Base-by-base conservation (phyloP, 2,888 invertebrate genomes). In the Azorinus chamasolen region DNA sequence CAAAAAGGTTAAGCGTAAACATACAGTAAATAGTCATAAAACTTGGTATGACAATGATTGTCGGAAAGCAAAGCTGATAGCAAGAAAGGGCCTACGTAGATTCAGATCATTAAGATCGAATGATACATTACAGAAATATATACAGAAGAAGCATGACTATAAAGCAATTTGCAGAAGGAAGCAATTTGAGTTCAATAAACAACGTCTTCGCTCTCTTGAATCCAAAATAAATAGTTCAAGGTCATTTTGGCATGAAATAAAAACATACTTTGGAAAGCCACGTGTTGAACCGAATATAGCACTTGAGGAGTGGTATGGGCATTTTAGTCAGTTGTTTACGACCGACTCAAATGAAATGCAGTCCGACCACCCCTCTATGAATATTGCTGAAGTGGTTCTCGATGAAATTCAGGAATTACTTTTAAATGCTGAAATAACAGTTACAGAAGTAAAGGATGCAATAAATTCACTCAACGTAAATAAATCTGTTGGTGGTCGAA, bases 231-330 rank as follows among this genome's bases (percentile, higher is more conserved):
- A 53, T 8, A 18, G 16, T 25, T 53, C 53, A 20, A 53, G 32
- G 32, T 25, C 25, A n/a, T 53, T 53, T 25, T 53, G 53, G 53
- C n/a, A 22, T 27, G 25, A 53, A 53, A 8, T 53, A 10, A 53
- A 53, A 25, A 12, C 24, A 20, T 25, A 27, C 14, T n/a, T 10
- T 16, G 3, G 16, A 27, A 53, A 53, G 6, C 53, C 10, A 20
- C 10, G n/a, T 3, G 8, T 8, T n/a, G 2, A 25, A 1, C 25
- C 27, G 2, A 53, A 53, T 16, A 53, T 53, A 8, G 10, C 53
- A 12, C 14, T 22, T 5, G 25, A 53, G 12, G 53, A 25, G 12
- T 53, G 53, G 53, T 25, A 25, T 6, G 27, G 32, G 2, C 53
- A 53, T 22, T 53, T 53, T n/a, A 25, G 25, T 25, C 14, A 24